phyloP scores from a whole-genome alignment of 2,113 vertebrate species.

The Capreolus pygargus region DNA sequence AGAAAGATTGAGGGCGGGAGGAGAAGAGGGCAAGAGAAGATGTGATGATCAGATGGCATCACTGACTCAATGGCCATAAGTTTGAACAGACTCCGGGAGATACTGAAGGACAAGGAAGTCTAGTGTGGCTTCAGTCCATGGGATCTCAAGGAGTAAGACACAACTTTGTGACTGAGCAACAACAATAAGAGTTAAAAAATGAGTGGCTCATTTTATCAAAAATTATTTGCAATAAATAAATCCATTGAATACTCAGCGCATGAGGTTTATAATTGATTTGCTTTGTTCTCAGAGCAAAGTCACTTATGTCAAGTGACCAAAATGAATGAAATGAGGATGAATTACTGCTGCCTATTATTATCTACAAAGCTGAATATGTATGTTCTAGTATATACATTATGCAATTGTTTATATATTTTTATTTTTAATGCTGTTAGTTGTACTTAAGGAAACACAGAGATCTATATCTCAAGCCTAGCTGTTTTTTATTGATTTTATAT shows the following conservation, averaged over 20 bases:
- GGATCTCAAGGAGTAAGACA: not conserved
- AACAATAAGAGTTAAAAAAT: not conserved
- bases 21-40: not conserved
- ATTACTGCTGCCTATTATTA: not conserved
- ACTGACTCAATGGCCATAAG: not conserved
- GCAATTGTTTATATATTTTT: not conserved
- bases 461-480: not conserved
- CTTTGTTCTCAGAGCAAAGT: constrained; percentile 8
- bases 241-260: not conserved
- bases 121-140: not conserved
- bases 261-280: not conserved
- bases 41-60: not conserved
- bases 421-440: not conserved
- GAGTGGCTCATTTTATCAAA: not conserved
- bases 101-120: not conserved
- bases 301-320: not conserved
- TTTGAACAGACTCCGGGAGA: not conserved
- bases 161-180: not conserved
- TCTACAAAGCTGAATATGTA: not conserved
- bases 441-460: not conserved
- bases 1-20: not conserved
- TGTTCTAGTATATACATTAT: not conserved
- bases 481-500: not conserved
- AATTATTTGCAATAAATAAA: not conserved
- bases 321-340: not conserved